Base-by-base conservation (phyloP, 2,888 invertebrate genomes). In the Mythimna albipuncta region DNA sequence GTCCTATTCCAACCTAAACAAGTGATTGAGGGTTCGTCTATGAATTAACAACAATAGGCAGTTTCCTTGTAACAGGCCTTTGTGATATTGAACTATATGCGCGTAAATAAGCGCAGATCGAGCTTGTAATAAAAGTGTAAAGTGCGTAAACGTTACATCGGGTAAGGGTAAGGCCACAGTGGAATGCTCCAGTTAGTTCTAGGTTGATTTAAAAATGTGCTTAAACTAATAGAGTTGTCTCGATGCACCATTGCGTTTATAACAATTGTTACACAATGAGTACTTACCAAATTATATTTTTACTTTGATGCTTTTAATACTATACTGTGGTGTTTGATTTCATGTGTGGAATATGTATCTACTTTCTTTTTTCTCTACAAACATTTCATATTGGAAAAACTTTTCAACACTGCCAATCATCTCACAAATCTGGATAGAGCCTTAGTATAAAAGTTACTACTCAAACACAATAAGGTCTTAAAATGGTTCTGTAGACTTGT, bases 61-160 rank as follows among this genome's bases (percentile, higher is more conserved):
- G 89, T 95, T 95, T 94, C 90, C 92, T 88, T 88, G 90, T 94
- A 94, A 94, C 91, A 92, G 88, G 92, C 94, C 94, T 93, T 95
- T 95, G 95, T 95, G 90, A 91, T 90, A 92, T 90, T 88, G 91
- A 90, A 88, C 87, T 90, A 87, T 69, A 79, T 77, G 79, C 65
- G 35, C 77, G 67, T 77, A 76, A 81, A 77, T 82, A 79, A 63
- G 72, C 70, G 81, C 74, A 79, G 74, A 83, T 77, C 72, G 79
- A 70, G 65, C 65, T 59, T 68, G 71, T 79, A 77, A 83, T 82
- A 82, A 79, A 83, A 81, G 69, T 72, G 62, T 81, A 32, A 71
- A 78, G 72, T 70, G 62, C 72, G 65, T 72, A 61, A 72, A 69
- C 72, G 64, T 64, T 66, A 41, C 35, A 38, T 32, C 44, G 41